These are phyloP conservation scores for Halocaridina rubra DNA, from an alignment of 2,888 invertebrate species.

Conservation along the genomic window DNA sequence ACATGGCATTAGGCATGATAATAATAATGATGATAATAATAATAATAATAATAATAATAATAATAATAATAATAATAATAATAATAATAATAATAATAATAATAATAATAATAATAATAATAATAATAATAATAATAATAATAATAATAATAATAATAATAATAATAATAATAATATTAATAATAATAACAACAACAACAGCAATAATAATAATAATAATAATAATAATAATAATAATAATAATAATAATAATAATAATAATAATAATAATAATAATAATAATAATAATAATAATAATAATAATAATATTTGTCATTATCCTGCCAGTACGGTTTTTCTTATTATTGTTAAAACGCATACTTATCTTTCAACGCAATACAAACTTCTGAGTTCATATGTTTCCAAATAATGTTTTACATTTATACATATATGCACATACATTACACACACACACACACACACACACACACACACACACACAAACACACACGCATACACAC, in stretches of 20 bases:
- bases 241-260: not conserved
- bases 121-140: not conserved
- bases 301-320: too few relatives aligned
- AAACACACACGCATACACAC: too few relatives aligned
- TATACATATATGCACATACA: too few relatives aligned
- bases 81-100: not conserved
- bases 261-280: not conserved
- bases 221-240: not conserved
- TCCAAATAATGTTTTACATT: too few relatives aligned
- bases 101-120: not conserved
- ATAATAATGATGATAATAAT: not conserved
- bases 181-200: not conserved
- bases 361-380: too few relatives aligned
- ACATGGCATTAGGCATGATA: not conserved
- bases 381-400: too few relatives aligned
- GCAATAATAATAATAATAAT: not conserved
- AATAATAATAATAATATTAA: not conserved
- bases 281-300: not conserved
- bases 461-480: too few relatives aligned
- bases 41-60: not conserved
- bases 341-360: too few relatives aligned
- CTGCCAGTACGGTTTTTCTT: too few relatives aligned
- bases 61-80: not conserved
- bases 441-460: too few relatives aligned
- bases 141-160: not conserved